Conservation (phyloP, 37 sponge, comb jelly and placozoan species). For the Theonella swinhoei region DNA sequence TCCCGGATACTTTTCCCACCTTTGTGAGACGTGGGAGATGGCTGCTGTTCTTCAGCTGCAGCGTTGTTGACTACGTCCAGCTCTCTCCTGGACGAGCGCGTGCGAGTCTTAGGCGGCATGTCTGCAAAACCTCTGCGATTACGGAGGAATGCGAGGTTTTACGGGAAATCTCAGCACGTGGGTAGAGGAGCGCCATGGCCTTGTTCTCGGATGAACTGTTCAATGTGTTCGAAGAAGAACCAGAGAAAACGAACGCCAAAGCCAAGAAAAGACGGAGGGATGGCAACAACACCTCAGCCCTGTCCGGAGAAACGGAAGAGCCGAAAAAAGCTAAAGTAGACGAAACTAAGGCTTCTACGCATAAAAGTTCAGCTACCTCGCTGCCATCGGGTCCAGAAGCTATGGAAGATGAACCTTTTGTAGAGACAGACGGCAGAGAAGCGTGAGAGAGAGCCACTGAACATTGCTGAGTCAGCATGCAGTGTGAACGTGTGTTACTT, state of each 20-base stretch:
- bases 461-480: too few relatives aligned
- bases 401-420: background rate
- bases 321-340: background rate
- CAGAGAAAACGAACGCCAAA: background rate
- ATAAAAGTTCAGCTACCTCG: background rate
- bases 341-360: background rate
- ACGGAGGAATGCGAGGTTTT: background rate
- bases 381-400: background rate
- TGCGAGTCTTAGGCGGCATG: too few relatives aligned
- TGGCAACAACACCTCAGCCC: background rate
- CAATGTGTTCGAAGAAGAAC: slow-evolving; percentile 63
- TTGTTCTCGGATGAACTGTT: slow-evolving; percentile 72
- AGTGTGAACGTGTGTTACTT: background rate
- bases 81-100: too few relatives aligned
- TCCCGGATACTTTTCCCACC: too few relatives aligned
- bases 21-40: too few relatives aligned
- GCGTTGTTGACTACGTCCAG: background rate
- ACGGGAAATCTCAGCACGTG: slow-evolving; percentile 5
- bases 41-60: too few relatives aligned
- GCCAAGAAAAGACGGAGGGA: slow-evolving; percentile 35
- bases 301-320: background rate
- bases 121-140: background rate
- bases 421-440: background rate
- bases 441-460: background rate
- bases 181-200: slow-evolving; percentile 35